phyloP scores from a whole-genome alignment of 2,797 vertebrate genomes.

The Sebastes cheni region DNA sequence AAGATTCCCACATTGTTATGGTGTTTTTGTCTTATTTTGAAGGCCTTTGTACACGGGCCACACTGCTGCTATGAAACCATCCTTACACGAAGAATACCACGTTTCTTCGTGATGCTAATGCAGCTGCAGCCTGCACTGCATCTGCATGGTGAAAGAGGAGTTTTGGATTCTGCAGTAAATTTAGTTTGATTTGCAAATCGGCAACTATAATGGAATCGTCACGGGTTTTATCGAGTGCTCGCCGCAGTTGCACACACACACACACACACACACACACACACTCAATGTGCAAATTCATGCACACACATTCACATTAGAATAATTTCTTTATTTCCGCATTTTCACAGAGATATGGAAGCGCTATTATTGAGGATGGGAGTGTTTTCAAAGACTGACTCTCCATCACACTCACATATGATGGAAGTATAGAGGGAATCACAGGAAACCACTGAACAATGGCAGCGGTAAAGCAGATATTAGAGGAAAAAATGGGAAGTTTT shows the following conservation, averaged over 20 bases:
- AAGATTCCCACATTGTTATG: background rate
- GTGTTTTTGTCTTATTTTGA: background rate
- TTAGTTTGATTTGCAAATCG: conserved; percentile 34
- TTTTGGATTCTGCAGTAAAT: conserved; percentile 32
- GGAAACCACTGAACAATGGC: background rate
- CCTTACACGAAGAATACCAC: background rate
- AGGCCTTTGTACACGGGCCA: background rate
- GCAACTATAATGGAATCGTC: conserved; percentile 23
- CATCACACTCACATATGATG: background rate
- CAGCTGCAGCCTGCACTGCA: background rate
- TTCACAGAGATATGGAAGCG: conserved; percentile 16
- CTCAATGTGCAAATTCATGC: conserved; percentile 13
- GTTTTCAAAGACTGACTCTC: conserved; percentile 25
- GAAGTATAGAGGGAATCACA: background rate
- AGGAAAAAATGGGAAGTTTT: background rate
- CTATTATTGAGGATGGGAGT: conserved; percentile 7
- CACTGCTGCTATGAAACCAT: background rate
- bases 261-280: conserved; percentile 6
- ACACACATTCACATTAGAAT: conserved; percentile 37
- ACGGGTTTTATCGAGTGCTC: conserved; percentile 24
- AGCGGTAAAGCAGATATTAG: background rate
- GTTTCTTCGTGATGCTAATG: background rate
- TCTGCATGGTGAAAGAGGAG: background rate
- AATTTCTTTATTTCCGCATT: conserved; percentile 46
- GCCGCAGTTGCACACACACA: conserved; percentile 1